Percentiles rank a stretch among this genome's conserved stretches.
These are phyloP conservation scores for Andrena cerasifolii DNA, from an alignment of 1,140 invertebrate genomes.

Conservation along the genomic window DNA sequence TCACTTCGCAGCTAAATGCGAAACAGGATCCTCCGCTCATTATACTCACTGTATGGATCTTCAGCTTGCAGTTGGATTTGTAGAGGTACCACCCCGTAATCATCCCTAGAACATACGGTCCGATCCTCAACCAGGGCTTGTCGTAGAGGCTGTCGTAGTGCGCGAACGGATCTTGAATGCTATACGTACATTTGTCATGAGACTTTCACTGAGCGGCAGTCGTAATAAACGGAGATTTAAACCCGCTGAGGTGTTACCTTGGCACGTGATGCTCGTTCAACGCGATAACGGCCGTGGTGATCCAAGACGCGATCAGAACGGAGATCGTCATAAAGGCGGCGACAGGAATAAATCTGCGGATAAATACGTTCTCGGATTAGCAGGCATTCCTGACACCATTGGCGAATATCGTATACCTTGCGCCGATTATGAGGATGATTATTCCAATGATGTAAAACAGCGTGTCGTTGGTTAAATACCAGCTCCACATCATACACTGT, in stretches of 20 bases:
- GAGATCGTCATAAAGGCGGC: constrained; percentile 65
- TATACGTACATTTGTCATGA: constrained; percentile 50
- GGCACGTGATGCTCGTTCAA: constrained; percentile 70
- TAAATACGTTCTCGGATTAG: too few species aligned
- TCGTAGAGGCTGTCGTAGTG: constrained; percentile 80
- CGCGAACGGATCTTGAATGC: constrained; percentile 78
- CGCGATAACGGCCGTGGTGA: constrained; percentile 76
- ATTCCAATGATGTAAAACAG: constrained; percentile 76
- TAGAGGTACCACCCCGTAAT: constrained; percentile 76
- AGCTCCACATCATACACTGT: constrained; percentile 77
- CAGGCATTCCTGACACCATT: too few species aligned
- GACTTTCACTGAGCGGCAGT: too few species aligned
- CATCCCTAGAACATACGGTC: constrained; percentile 80
- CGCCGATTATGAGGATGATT: constrained; percentile 72
- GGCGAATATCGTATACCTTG: constrained; percentile 69
- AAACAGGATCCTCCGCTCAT: too few species aligned
- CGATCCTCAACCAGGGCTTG: constrained; percentile 79
- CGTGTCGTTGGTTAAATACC: constrained; percentile 78
- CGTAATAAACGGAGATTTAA: too few species aligned
- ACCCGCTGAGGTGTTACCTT: constrained; percentile 71
- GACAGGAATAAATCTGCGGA: constrained; percentile 68
- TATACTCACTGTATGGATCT: constrained; percentile 71
- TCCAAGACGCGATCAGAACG: constrained; percentile 76
- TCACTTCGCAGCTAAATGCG: too few species aligned
- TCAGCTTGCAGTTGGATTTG: constrained; percentile 72